Base-by-base conservation (phyloP, 1,140 invertebrate genomes). In the Anoplophora glabripennis region DNA sequence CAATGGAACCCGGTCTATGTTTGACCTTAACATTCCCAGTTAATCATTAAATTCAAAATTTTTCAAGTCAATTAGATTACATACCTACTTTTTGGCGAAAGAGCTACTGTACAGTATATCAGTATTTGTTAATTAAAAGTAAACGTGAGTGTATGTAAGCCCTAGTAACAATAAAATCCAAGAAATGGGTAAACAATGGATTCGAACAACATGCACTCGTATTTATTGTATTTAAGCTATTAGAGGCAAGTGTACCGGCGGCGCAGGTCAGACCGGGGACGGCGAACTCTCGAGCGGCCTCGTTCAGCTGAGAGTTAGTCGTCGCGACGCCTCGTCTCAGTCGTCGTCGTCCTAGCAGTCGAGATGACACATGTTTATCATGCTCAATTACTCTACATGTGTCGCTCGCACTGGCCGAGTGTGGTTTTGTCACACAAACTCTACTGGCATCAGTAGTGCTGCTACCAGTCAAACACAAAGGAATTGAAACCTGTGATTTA, bases 341-440 rank as follows among this genome's bases (percentile, higher is more conserved):
- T 21, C 36, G 36, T 21, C 44, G 49, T 41, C 15, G 53, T 12
- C 14, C 12, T 49, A 53, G 42, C 17, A 45, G 28, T 35, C 51
- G 38, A 35, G 33, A 57, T 61, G 59, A 61, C 54, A 61, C 59
- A 61, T 52, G 59, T 52, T 52, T 38, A 52, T 52, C 49, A 52
- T 61, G 59, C 53, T 48, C 59, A 57, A 61, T 61, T 53, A 53
- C 21, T 56, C 48, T 48, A 41, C 59, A 53, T 61, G 48, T 61
- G 59, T 56, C 53, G 58, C 42, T 53, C 21, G 21, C 21, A 28
- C 21, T 17, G 8, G 12, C 14, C 41, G 21, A 21, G 14, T 17
- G 14, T 17, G 15, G 41, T 40, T 40, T 12, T 44, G 41, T 21
- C 41, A 15, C 41, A 17, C 41, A 44, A 17, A 15, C 15, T 44